A percentile compares a stretch with the other conserved stretches of the same genome.
Conservation (phyloP, 2,888 invertebrate genomes). For the Drosophila tripunctata region DNA sequence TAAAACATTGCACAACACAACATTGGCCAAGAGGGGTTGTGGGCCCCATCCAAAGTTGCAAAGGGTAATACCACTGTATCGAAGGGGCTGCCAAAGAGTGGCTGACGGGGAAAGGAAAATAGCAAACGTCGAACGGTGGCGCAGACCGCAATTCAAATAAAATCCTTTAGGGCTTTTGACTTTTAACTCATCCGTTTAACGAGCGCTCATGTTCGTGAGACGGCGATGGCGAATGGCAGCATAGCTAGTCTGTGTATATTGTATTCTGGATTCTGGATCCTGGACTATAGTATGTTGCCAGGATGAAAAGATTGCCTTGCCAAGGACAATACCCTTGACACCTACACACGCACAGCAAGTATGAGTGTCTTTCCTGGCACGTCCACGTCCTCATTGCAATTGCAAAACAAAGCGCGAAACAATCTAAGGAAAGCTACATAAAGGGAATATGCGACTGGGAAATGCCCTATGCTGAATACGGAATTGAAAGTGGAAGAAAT, state of each 20-base stretch:
- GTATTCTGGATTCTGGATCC: background rate
- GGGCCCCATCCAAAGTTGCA: too few relatives aligned
- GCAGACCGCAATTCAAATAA: conserved; percentile 81
- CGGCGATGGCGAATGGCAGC: conserved; percentile 46
- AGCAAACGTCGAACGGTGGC: conserved; percentile 66
- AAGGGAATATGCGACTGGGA: background rate
- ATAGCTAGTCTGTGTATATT: conserved; percentile 5
- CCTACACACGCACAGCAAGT: conserved; percentile 40
- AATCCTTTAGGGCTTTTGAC: conserved; percentile 83
- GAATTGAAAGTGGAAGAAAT: background rate
- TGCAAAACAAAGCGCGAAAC: conserved; percentile 61
- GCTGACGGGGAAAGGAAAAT: background rate
- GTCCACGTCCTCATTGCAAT: conserved; percentile 65
- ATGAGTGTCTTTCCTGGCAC: conserved; percentile 37
- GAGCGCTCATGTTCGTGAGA: conserved; percentile 75
- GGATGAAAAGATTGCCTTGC: conserved; percentile 52
- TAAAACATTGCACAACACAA: conserved; percentile 70
- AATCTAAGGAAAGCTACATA: conserved; percentile 21
- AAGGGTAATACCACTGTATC: conserved; percentile 1
- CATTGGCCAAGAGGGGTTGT: conserved; percentile 9
- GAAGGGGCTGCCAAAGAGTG: background rate
- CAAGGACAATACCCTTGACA: conserved; percentile 75
- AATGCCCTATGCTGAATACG: conserved; percentile 28
- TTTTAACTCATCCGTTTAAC: conserved; percentile 81
- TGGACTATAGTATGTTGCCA: conserved; percentile 3